These are phyloP conservation scores for Agonopterix heracliana DNA, from an alignment of 2,888 invertebrate genomes.

Conservation along the genomic window DNA sequence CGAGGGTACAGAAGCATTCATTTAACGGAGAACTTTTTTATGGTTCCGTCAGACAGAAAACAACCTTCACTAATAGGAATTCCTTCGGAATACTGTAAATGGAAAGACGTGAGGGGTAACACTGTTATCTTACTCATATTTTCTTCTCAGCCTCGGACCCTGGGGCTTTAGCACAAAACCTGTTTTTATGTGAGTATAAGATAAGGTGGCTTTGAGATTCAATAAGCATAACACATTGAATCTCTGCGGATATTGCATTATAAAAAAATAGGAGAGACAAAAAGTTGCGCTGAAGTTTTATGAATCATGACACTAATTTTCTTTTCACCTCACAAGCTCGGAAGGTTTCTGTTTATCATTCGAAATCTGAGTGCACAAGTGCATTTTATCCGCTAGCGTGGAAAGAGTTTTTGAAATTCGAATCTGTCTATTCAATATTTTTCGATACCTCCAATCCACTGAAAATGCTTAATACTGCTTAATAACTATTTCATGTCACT, in stretches of 20 bases:
- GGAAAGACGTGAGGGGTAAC: constrained; percentile 61
- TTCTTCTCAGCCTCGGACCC: constrained; percentile 51
- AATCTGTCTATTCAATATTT: too few relatives aligned
- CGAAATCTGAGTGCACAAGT: too few relatives aligned
- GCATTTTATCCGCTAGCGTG: too few relatives aligned
- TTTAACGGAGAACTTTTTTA: constrained; percentile 63
- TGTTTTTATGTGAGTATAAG: constrained; percentile 43
- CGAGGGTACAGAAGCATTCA: constrained; percentile 52
- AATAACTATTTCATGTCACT: too few relatives aligned
- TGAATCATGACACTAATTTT: too few relatives aligned
- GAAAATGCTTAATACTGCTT: too few relatives aligned
- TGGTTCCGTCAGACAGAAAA: constrained; percentile 60
- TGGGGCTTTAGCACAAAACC: constrained; percentile 49
- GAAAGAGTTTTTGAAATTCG: too few relatives aligned
- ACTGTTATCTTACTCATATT: constrained; percentile 59
- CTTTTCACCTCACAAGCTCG: too few relatives aligned
- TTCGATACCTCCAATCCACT: too few relatives aligned
- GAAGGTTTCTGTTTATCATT: too few relatives aligned
- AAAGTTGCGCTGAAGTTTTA: too few relatives aligned
- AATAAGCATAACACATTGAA: constrained; percentile 15
- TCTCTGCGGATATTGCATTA: not conserved
- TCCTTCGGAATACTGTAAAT: constrained; percentile 61
- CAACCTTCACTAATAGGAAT: constrained; percentile 67
- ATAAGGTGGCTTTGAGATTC: constrained; percentile 29
- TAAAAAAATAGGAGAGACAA: too few relatives aligned